A percentile compares a stretch with the other conserved stretches of the same genome.
phyloP scores from a whole-genome alignment of 1,140 invertebrate genomes.

The Euwallacea similis region DNA sequence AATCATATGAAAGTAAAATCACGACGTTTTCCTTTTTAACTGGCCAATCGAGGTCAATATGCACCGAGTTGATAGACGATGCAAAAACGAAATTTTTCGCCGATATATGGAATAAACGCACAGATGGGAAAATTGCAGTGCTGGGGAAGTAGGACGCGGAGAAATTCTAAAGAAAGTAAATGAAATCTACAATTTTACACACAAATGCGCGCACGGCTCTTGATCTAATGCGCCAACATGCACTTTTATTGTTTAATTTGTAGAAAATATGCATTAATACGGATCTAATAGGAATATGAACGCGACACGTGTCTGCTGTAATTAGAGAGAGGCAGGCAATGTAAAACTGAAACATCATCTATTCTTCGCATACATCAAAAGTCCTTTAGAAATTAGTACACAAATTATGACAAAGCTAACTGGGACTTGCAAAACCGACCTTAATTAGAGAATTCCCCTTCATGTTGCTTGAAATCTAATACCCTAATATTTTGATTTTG shows the following conservation, averaged over 20 bases:
- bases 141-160: conserved; percentile 22
- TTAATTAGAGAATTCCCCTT: no score
- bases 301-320: no score
- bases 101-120: conserved; percentile 36
- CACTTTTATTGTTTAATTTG: conserved; percentile 3
- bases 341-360: no score
- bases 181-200: conserved; percentile 37
- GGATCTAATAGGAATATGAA: no score
- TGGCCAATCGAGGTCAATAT: conserved; percentile 25
- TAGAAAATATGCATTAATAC: no score
- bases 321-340: no score
- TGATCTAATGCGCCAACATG: conserved; percentile 21
- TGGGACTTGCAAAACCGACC: no score
- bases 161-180: conserved; percentile 37
- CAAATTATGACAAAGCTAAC: no score
- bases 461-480: no score
- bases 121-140: conserved; percentile 35
- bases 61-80: conserved; percentile 19
- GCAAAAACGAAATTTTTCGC: conserved; percentile 34
- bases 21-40: conserved; percentile 25
- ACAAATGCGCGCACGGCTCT: conserved; percentile 23
- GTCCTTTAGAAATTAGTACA: no score
- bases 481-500: no score
- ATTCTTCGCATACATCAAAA: no score
- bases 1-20: conserved; percentile 32